Base-by-base conservation (phyloP, 2,797 vertebrate genomes). In the Eutrigla gurnardus region DNA sequence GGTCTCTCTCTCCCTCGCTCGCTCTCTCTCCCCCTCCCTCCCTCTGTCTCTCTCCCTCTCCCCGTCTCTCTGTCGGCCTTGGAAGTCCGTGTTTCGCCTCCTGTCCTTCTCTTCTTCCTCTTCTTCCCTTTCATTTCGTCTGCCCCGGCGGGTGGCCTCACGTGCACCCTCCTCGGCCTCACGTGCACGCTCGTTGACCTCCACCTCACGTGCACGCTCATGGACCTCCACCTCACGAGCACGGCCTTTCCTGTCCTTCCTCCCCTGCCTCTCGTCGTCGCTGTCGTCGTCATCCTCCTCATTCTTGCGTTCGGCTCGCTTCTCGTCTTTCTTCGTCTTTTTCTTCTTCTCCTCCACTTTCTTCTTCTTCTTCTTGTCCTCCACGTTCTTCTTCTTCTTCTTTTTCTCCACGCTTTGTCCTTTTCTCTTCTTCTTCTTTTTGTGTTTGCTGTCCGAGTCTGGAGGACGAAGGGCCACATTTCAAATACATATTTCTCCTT, bases 401-500 rank as follows among this genome's bases (percentile, higher is more conserved):
- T 93, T 53, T 18, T 67, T 94, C 75, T 91, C 96, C 81, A 94
- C 95, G 59, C 11, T 75, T 14, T 43, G 73, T 35, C 17, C 82
- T 80, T 73, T 94, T 91, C 75, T 94, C 93, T 91, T 95, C 73
- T 90, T 89, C 70, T 92, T 95, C 77, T 93, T 97, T 82, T 93
- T 96, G 82, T 54, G 91, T 79, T 91, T 94, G 75, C 78, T 91
- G 81, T 94, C 95, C 2, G 93, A 91, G 85, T 93, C 94, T 95
- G 87, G 75, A 77, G 17, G 63, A 52, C 79, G 92, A 69, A 7
- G 37, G n/a, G 2, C 18, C 61, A 39, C 49, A 15, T 11, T 25
- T 25, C 12, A n/a, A 39, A 33, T 18, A 33, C 4, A 4, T 14
- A 13, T 60, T 1, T 36, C 35, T 37, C 7, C 8, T 10, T 15